Conservation (phyloP, 2,888 invertebrate species). For the Theretra japonica region DNA sequence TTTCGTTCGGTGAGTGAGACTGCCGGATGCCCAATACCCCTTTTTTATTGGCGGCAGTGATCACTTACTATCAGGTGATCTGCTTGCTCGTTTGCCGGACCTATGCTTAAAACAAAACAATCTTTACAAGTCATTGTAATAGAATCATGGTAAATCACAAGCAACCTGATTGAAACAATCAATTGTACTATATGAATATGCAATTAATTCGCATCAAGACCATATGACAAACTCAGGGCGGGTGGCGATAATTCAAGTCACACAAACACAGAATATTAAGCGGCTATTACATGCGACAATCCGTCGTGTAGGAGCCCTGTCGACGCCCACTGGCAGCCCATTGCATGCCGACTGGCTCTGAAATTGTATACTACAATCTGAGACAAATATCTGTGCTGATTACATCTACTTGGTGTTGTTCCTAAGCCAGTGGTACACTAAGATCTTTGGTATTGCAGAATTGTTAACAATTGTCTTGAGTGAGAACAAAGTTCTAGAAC, state of each 20-base stretch:
- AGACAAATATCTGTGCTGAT: constrained; percentile 28
- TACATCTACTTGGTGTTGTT: neutral
- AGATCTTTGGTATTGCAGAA: too few species aligned
- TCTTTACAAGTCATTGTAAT: neutral
- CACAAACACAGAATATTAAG: constrained; percentile 39
- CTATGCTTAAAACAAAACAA: too few species aligned
- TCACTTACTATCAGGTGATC: too few species aligned
- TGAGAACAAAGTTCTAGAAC: too few species aligned
- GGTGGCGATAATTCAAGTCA: constrained; percentile 18
- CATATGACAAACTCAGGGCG: neutral
- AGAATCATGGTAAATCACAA: neutral
- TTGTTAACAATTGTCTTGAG: too few species aligned
- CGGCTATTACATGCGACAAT: constrained; percentile 37
- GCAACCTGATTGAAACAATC: neutral
- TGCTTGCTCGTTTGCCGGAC: too few species aligned
- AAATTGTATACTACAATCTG: constrained; percentile 32
- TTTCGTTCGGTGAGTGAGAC: too few species aligned
- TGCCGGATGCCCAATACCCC: too few species aligned
- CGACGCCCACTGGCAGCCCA: constrained; percentile 45
- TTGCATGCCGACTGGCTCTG: constrained; percentile 35
- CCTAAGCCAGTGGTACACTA: too few species aligned
- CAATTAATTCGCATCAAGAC: neutral
- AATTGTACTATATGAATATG: too few species aligned
- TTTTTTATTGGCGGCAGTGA: too few species aligned
- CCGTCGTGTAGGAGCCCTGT: constrained; percentile 49